These are phyloP conservation scores for Drosophila kanekoi DNA, from an alignment of 2,888 invertebrate genomes.

Conservation along the genomic window DNA sequence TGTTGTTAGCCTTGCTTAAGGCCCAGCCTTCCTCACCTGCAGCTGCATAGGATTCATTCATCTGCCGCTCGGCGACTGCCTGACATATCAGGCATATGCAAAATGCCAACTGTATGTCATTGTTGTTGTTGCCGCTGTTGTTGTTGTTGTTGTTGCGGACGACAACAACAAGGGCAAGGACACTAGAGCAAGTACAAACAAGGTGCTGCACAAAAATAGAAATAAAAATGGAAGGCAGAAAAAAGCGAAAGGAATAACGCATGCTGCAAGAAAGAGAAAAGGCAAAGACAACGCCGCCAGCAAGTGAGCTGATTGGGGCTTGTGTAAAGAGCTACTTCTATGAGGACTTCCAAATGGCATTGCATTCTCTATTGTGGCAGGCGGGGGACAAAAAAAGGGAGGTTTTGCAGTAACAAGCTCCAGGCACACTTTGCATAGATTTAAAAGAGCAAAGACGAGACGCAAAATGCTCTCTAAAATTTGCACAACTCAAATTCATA, in stretches of 20 bases:
- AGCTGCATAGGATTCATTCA: constrained; percentile 38
- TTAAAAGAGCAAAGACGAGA: constrained; percentile 27
- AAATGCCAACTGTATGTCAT: constrained; percentile 55
- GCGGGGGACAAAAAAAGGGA: not conserved
- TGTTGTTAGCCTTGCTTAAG: not conserved
- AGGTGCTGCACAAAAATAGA: constrained; percentile 43
- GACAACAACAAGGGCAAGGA: constrained; percentile 68
- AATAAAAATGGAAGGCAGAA: constrained; percentile 9
- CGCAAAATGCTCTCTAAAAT: constrained; percentile 11
- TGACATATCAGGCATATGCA: constrained; percentile 69
- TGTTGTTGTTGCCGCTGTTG: constrained; percentile 32
- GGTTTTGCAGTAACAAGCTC: constrained; percentile 8
- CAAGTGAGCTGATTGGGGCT: constrained; percentile 53
- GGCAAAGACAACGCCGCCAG: constrained; percentile 46
- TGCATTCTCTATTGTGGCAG: constrained; percentile 38
- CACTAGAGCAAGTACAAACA: constrained; percentile 63
- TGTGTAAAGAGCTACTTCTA: constrained; percentile 52
- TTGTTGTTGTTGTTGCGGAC: constrained; percentile 13
- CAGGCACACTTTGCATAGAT: constrained; percentile 27
- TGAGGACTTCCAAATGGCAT: constrained; percentile 54
- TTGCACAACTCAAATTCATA: constrained; percentile 13
- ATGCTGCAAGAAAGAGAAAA: constrained; percentile 1
- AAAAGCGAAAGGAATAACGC: not conserved
- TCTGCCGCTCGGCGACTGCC: constrained; percentile 22
- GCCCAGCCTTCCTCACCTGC: not conserved